phyloP scores from a whole-genome alignment of 2,113 vertebrate species.

The Aphelocoma coerulescens region DNA sequence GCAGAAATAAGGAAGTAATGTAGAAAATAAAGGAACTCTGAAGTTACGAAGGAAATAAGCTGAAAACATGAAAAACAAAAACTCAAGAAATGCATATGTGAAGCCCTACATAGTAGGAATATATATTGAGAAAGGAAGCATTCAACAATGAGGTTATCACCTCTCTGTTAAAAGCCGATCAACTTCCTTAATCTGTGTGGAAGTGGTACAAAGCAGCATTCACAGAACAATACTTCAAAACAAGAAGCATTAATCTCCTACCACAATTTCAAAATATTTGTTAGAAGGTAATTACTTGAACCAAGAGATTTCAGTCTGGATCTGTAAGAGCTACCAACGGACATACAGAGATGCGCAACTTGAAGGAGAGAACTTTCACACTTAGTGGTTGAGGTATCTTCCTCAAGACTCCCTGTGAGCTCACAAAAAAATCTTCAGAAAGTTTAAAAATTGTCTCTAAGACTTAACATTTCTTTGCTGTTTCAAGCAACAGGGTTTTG shows the following conservation, averaged over 20 bases:
- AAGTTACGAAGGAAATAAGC: not conserved
- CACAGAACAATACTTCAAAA: not conserved
- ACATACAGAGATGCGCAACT: not conserved
- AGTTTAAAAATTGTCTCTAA: not conserved
- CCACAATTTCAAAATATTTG: not conserved
- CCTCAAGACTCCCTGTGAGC: not conserved
- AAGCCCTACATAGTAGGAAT: not conserved
- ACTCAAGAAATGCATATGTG: not conserved
- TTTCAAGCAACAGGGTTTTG: not conserved
- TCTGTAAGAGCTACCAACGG: not conserved
- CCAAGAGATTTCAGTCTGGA: not conserved
- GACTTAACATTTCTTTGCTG: not conserved
- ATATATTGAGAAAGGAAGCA: not conserved
- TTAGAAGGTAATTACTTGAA: not conserved
- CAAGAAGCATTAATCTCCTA: not conserved
- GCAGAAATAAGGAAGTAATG: conserved; percentile 2
- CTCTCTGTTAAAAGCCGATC: not conserved
- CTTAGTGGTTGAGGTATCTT: not conserved
- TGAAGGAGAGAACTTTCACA: not conserved
- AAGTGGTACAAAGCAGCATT: not conserved
- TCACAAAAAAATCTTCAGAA: not conserved
- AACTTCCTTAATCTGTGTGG: not conserved
- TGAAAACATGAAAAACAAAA: not conserved
- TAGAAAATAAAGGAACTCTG: not conserved
- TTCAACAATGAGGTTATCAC: not conserved